phyloP scores from a whole-genome alignment of 2,888 invertebrate species.

The Macrophya alboannulata region DNA sequence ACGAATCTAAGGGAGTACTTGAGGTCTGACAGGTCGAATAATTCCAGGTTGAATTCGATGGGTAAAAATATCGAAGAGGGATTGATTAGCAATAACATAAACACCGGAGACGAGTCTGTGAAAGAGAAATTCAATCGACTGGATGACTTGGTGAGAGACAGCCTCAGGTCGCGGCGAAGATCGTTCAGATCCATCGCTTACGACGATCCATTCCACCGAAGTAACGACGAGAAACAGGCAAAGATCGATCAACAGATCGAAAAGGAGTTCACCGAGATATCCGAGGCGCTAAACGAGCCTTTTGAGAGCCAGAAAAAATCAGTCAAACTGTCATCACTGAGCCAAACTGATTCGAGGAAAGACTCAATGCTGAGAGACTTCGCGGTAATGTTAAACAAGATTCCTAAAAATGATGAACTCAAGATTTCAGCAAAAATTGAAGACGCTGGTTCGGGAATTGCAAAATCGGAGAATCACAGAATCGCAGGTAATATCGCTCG shows the following conservation, averaged over 20 bases:
- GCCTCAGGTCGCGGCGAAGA: constrained; percentile 42
- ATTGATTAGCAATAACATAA: background rate
- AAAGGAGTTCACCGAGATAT: constrained; percentile 67
- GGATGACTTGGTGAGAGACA: constrained; percentile 33
- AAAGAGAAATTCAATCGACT: constrained; percentile 25
- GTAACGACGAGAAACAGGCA: constrained; percentile 57
- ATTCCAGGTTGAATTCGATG: background rate
- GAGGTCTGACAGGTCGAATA: constrained; percentile 11
- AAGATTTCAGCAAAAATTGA: background rate
- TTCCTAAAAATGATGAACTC: constrained; percentile 18
- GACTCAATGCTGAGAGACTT: constrained; percentile 53
- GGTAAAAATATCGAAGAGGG: background rate
- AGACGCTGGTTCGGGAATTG: background rate
- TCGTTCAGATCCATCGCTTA: constrained; percentile 60
- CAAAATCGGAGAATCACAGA: background rate
- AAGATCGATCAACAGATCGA: constrained; percentile 68
- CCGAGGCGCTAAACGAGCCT: constrained; percentile 65
- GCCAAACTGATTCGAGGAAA: background rate
- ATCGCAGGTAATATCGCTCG: background rate
- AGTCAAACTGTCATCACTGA: background rate
- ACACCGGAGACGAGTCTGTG: background rate
- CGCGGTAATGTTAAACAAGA: constrained; percentile 47
- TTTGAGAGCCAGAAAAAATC: constrained; percentile 41
- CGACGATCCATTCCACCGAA: constrained; percentile 51
- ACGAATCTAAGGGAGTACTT: background rate